Base-by-base conservation (phyloP, 2,888 invertebrate genomes). In the Cremastobaeus sp. region DNA sequence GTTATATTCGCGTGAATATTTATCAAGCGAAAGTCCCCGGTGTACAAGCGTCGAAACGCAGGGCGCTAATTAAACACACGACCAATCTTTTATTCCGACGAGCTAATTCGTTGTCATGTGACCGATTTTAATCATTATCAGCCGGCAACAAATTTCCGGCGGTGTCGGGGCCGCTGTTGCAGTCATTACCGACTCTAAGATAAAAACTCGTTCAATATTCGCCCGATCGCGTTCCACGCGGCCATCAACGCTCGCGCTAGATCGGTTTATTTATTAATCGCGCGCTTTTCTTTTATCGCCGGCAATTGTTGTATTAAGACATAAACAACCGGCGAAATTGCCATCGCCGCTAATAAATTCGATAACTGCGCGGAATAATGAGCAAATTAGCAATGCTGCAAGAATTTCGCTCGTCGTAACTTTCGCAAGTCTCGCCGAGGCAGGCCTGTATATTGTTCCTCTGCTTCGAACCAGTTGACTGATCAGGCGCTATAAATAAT, bases 91-190 rank as follows among this genome's bases (percentile, higher is more conserved):
- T 69, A 74, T 69, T 74, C 43, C 59, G 37, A 64, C 52, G 50
- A 43, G 59, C 69, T 74, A 74, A 74, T 74, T 69, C 54, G 62
- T 62, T 62, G 73, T 73, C 69, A 60, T 69, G 69, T 60, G 69
- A 54, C 60, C 68, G 68, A 73, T 64, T 69, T 69, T 57, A 69
- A 62, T 64, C 64, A 74, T 69, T 69, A 64, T 69, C 69, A 54
- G 37, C 30, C 37, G 55, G 43, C 64, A 69, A 74, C 65, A 74
- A 74, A 74, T 69, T 74, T 41, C 55, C 52, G 25, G 25, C 52
- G 45, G 37, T 74, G 74, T 69, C 37, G 66, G 11, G n/a, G 59
- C 4, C 60, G 60, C 39, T 60, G 43, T 66, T 55, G 52, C 62
- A 68, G 50, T 41, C 62, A 30, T 55, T 68, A 68, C 39, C 45